Evolutionary conservation across 2,888 invertebrate genomes (phyloP), one percentile per base, ranked within the genome.

Genomic region (Cryptocephalus moraei): DNA sequence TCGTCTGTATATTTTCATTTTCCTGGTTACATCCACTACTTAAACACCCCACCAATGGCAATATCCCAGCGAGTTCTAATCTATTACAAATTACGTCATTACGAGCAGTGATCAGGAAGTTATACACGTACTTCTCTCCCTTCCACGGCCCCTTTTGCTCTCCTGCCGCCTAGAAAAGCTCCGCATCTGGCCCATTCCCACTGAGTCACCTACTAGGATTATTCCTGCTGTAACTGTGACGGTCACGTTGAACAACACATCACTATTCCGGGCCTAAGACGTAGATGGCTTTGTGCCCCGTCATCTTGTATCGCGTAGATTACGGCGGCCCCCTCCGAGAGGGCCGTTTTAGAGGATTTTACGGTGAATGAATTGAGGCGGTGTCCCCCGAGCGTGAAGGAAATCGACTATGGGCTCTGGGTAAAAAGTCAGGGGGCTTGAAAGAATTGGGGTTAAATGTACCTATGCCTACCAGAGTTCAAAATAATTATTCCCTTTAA

Each of bases 51-150:
- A 12, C 36, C 36, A 12, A n/a, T 36, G 36, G 11, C 36, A 6
- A 11, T 12, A 36, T 48, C 48, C 54, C 52, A 55, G 57, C 58
- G 56, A 55, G 63, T 62, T 66, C 65, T 67, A 67, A 67, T 67
- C 66, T 65, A 67, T 67, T 62, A 66, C 66, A 66, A 68, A 68
- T 67, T 66, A 66, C 67, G 63, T 68, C 66, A 68, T 68, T 67
- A 66, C 64, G 64, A 61, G 63, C 64, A 62, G 65, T 66, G 67
- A 68, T 68, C 67, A 68, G 66, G 66, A 67, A 68, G 67, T 65
- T 68, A 66, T 65, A 64, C 57, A 53, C 55, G 54, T 54, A 56
- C 54, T 56, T 12, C 4, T 9, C 32, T 12, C 32, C 13, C 12
- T 12, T 12, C 31, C 32, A 32, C 14, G 4, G 2, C 41, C 44